phyloP scores from a whole-genome alignment of 2,797 vertebrate genomes.

The Sparus aurata region DNA sequence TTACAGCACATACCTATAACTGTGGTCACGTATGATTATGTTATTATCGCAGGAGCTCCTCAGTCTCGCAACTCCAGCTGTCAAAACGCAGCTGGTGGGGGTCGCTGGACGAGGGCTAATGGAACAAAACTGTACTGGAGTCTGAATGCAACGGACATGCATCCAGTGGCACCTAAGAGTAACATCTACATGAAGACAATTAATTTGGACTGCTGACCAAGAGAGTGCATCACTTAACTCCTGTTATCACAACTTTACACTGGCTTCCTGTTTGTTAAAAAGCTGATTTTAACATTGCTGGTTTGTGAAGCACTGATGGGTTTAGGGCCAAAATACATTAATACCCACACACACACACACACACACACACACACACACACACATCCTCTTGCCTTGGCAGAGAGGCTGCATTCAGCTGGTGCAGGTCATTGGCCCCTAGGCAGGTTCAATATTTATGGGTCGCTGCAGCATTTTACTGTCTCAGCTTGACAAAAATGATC shows the following conservation, averaged over 20 bases:
- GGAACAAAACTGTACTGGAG: not conserved
- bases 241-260: not conserved
- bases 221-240: not conserved
- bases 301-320: conserved; percentile 9
- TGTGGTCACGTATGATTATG: no score
- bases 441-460: conserved; percentile 81
- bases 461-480: conserved; percentile 65
- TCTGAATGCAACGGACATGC: no score
- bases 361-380: conserved; percentile 41
- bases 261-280: not conserved
- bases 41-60: no score
- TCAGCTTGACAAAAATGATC: conserved; percentile 77
- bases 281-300: not conserved
- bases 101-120: no score
- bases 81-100: no score
- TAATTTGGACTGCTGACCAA: not conserved
- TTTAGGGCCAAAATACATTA: not conserved
- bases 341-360: conserved; percentile 21
- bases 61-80: no score
- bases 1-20: no score
- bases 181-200: not conserved
- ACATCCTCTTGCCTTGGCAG: conserved; percentile 26
- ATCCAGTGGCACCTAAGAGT: no score
- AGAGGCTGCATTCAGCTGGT: conserved; percentile 54
- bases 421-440: conserved; percentile 71